Evolutionary conservation across 2,113 vertebrate species (phyloP).

Genomic region (Poeciliopsis turrubarensis): DNA sequence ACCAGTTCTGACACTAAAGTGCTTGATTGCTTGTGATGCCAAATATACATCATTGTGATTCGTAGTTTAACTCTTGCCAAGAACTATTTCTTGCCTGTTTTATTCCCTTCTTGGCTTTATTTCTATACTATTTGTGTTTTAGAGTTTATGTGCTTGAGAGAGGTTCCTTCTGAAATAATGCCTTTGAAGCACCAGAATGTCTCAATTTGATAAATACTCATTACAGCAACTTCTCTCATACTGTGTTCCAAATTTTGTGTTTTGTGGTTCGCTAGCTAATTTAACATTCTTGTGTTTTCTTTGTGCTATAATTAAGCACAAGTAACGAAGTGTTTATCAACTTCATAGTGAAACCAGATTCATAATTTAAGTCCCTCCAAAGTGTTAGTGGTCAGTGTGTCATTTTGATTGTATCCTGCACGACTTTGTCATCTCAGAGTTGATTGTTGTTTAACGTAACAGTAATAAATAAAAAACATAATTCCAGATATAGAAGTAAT

Average conservation of each 20-base stretch:
- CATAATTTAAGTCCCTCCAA: not conserved
- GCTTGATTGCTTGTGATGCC: conserved; percentile 37
- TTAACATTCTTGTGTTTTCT: not conserved
- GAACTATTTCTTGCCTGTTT: conserved; percentile 29
- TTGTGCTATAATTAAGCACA: not conserved
- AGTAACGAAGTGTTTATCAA: not conserved
- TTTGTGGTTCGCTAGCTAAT: not conserved
- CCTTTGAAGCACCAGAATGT: not conserved
- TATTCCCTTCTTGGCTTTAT: conserved; percentile 15
- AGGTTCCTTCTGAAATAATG: conserved; percentile 1
- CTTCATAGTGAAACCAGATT: not conserved
- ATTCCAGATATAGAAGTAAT: too few relatives aligned
- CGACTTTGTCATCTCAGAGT: too few relatives aligned
- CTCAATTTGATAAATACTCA: not conserved
- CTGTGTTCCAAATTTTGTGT: not conserved
- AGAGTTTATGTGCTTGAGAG: not conserved
- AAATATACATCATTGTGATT: conserved; percentile 49
- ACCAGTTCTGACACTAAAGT: conserved; percentile 9
- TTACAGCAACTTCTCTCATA: not conserved
- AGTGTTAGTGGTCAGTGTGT: not conserved
- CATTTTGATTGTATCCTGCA: too few relatives aligned
- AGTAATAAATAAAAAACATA: too few relatives aligned
- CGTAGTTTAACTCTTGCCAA: conserved; percentile 33
- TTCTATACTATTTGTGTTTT: conserved; percentile 8
- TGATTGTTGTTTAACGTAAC: too few relatives aligned